These are phyloP conservation scores for Coenonympha arcania DNA, from an alignment of 2,888 invertebrate genomes.

Conservation along the genomic window DNA sequence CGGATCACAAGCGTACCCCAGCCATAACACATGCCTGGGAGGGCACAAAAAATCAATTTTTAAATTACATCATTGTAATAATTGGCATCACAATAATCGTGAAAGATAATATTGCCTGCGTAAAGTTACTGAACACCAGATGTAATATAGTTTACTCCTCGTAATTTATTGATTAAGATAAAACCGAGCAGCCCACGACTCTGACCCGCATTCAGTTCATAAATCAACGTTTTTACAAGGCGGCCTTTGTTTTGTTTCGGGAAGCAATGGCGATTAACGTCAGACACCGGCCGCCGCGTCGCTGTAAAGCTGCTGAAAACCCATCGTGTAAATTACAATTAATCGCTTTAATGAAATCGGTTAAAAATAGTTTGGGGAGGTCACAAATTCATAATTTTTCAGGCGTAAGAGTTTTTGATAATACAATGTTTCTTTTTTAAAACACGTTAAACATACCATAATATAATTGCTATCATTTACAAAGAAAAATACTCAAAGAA, in stretches of 20 bases:
- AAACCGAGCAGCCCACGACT: constrained; percentile 3
- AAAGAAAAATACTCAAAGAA: too few species aligned
- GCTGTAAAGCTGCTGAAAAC: constrained; percentile 4
- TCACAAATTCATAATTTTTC: too few species aligned
- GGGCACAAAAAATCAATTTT: too few species aligned
- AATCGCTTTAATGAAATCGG: too few species aligned
- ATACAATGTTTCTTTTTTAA: too few species aligned
- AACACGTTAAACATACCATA: too few species aligned
- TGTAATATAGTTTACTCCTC: background rate
- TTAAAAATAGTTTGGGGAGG: background rate
- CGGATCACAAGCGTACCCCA: too few species aligned
- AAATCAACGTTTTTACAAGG: constrained; percentile 27
- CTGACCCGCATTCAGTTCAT: constrained; percentile 13
- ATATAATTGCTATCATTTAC: too few species aligned
- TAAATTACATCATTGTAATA: too few species aligned
- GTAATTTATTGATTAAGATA: constrained; percentile 7
- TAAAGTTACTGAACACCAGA: background rate
- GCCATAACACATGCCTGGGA: too few species aligned
- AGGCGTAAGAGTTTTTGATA: too few species aligned
- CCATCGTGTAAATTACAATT: background rate
- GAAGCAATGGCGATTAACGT: constrained; percentile 39
- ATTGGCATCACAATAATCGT: background rate
- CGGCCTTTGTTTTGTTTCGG: constrained; percentile 33
- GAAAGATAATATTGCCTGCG: background rate
- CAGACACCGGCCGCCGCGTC: constrained; percentile 26